phyloP scores from a whole-genome alignment of 2,113 vertebrate species.

The Elanoides forficatus region DNA sequence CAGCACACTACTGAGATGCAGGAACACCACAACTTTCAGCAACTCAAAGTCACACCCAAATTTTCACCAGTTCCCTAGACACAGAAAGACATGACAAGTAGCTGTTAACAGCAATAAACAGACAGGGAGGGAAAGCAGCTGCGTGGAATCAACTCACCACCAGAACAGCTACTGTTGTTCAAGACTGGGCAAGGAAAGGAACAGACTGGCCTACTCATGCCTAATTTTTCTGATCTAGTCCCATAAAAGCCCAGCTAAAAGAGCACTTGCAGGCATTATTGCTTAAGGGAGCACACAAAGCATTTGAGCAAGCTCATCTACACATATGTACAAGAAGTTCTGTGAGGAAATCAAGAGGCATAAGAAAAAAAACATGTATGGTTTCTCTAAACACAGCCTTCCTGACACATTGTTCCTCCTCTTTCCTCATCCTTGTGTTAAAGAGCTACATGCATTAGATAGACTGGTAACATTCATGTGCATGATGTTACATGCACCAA shows the following conservation, averaged over 20 bases:
- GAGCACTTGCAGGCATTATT: background rate
- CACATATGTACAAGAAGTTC: background rate
- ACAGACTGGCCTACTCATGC: background rate
- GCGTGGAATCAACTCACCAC: background rate
- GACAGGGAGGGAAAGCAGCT: background rate
- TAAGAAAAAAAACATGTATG: background rate
- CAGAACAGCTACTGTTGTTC: background rate
- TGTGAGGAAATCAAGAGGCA: background rate
- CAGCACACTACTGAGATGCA: background rate
- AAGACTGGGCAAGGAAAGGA: background rate
- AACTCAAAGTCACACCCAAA: background rate
- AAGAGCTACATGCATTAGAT: background rate
- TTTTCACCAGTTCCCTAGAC: background rate
- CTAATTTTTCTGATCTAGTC: background rate
- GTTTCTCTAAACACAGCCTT: background rate
- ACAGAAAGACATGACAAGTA: background rate
- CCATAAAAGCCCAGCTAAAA: background rate
- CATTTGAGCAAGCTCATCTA: background rate
- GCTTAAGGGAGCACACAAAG: background rate
- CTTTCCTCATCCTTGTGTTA: background rate
- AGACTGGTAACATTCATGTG: background rate
- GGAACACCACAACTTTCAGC: background rate
- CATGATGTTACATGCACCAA: background rate
- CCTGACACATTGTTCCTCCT: background rate
- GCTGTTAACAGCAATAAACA: background rate